These are phyloP conservation scores for Rotaria macrura DNA, from an alignment of 2,888 invertebrate species.

Conservation along the genomic window DNA sequence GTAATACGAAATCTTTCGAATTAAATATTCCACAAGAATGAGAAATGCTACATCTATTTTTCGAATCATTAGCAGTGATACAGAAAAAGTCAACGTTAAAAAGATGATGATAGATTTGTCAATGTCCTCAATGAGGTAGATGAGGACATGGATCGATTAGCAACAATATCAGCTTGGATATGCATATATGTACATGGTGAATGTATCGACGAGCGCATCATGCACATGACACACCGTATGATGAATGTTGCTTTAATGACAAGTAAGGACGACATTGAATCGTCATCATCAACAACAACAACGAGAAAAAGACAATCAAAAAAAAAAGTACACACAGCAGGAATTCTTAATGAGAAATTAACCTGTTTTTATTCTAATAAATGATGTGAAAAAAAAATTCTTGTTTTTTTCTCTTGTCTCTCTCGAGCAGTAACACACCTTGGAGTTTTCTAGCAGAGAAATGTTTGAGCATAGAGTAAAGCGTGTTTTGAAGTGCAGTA, in stretches of 20 bases:
- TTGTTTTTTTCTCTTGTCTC: background rate
- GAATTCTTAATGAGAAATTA: conserved; percentile 4
- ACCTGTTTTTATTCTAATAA: background rate
- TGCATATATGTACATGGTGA: background rate
- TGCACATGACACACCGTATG: conserved; percentile 15
- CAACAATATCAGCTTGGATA: conserved; percentile 11
- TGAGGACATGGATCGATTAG: conserved; percentile 12
- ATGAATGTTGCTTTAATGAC: conserved; percentile 10
- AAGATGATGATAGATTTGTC: background rate
- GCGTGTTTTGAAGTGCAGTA: too few relatives aligned
- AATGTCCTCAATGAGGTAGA: conserved; percentile 1
- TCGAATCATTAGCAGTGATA: background rate
- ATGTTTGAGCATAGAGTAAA: too few relatives aligned
- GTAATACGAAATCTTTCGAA: background rate
- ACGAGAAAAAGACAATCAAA: background rate
- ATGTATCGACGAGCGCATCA: background rate
- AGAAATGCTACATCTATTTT: background rate
- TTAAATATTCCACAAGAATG: background rate
- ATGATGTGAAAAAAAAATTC: background rate
- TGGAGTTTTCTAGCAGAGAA: too few relatives aligned
- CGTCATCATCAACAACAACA: conserved; percentile 8
- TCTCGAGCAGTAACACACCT: too few relatives aligned
- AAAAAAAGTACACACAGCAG: background rate
- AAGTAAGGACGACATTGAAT: conserved; percentile 3
- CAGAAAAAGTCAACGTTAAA: too few relatives aligned